Percentiles rank a stretch among this genome's conserved stretches.
Conservation (phyloP, 1,140 invertebrate genomes). For the Drosophila bifasciata region DNA sequence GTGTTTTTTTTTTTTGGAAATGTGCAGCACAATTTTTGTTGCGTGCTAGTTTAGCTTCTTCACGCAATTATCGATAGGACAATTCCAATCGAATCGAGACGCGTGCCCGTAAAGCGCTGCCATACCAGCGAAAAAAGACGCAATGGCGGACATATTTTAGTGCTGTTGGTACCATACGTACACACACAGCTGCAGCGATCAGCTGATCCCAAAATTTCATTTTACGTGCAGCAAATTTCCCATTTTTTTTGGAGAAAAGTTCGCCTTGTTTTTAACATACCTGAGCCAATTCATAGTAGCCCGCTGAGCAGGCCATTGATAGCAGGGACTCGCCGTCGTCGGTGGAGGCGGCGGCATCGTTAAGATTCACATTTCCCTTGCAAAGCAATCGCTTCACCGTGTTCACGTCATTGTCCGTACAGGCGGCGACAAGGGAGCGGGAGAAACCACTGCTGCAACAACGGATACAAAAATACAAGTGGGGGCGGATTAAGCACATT, state of each 20-base stretch:
- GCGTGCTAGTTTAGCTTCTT: neutral
- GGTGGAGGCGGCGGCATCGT: conserved; percentile 94
- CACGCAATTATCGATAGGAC: conserved; percentile 30
- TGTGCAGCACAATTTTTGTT: neutral
- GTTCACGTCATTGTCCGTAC: conserved; percentile 95
- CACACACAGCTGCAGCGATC: neutral
- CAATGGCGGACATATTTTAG: neutral
- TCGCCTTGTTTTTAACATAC: conserved; percentile 83
- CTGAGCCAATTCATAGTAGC: conserved; percentile 96
- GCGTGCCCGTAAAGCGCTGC: conserved; percentile 11
- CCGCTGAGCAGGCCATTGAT: conserved; percentile 95
- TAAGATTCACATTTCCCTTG: conserved; percentile 93
- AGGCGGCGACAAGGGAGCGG: conserved; percentile 86
- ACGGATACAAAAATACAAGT: neutral
- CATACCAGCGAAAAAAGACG: neutral
- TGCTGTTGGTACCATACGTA: neutral
- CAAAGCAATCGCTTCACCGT: conserved; percentile 95
- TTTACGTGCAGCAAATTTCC: conserved; percentile 2
- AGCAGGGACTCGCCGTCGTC: conserved; percentile 96
- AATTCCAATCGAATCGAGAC: conserved; percentile 11
- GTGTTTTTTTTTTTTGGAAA: neutral
- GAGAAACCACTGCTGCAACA: conserved; percentile 77
- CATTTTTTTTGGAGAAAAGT: neutral
- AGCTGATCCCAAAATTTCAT: conserved; percentile 20
- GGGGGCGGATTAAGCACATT: neutral